Evolutionary conservation across 2,797 vertebrate genomes (phyloP).

Genomic region (Sebastes itinus): DNA sequence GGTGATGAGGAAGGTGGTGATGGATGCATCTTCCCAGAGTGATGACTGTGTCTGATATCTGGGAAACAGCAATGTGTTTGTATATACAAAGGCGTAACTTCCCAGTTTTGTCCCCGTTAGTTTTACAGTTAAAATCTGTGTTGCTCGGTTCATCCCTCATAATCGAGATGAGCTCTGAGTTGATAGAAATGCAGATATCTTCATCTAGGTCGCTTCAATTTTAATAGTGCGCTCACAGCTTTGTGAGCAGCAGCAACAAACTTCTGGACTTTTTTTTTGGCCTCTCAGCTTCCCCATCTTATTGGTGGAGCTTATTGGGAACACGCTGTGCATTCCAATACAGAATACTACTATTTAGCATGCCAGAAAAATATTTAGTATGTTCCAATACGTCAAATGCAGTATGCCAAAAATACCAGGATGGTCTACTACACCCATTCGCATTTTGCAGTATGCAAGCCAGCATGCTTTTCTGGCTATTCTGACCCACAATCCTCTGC

Average conservation of each 20-base stretch:
- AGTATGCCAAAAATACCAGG: not conserved
- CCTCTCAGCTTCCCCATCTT: not conserved
- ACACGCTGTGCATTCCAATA: not conserved
- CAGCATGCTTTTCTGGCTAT: not conserved
- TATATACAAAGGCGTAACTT: not conserved
- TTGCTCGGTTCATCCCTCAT: not conserved
- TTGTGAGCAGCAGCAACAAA: not conserved
- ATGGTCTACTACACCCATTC: fast-evolving
- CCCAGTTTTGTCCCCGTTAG: not conserved
- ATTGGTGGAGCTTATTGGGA: not conserved
- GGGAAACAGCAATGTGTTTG: not conserved
- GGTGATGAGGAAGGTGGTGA: constrained; percentile 15
- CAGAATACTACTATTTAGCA: not conserved
- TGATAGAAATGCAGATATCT: not conserved
- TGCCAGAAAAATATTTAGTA: not conserved
- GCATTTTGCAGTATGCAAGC: not conserved
- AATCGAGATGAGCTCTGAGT: not conserved
- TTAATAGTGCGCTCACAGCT: not conserved
- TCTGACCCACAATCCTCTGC: not conserved
- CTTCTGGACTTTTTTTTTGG: not conserved
- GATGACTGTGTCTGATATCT: constrained; percentile 27
- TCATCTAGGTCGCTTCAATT: not conserved
- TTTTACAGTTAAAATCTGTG: not conserved
- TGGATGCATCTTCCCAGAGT: constrained; percentile 17
- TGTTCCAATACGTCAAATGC: not conserved